These are phyloP conservation scores for Phalera bucephala DNA, from an alignment of 2,888 invertebrate genomes.

Conservation along the genomic window DNA sequence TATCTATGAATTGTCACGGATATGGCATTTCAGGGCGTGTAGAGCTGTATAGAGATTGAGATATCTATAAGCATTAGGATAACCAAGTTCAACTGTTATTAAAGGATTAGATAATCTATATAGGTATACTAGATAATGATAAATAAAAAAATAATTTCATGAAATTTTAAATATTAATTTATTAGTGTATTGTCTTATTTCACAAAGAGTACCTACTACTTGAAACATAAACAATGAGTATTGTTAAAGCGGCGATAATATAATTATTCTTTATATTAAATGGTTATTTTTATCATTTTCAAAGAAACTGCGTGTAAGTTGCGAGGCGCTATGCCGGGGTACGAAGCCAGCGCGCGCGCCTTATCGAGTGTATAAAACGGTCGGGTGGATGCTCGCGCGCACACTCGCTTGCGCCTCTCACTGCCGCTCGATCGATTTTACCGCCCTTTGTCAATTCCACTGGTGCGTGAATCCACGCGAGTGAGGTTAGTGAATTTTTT, in stretches of 20 bases:
- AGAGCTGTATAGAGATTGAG: too few species aligned
- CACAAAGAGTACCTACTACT: too few species aligned
- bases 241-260: background rate
- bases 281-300: background rate
- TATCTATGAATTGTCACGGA: too few species aligned
- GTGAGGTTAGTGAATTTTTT: constrained; percentile 64
- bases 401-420: constrained; percentile 64
- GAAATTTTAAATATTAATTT: too few species aligned
- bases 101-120: too few species aligned
- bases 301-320: constrained; percentile 7
- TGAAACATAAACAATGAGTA: background rate
- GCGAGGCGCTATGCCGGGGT: constrained; percentile 18
- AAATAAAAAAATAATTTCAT: too few species aligned
- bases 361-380: constrained; percentile 73
- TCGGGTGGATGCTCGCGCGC: constrained; percentile 67
- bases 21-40: too few species aligned
- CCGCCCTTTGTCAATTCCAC: constrained; percentile 60
- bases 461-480: constrained; percentile 67
- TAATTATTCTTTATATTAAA: background rate
- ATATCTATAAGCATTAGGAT: too few species aligned
- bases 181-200: too few species aligned
- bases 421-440: constrained; percentile 62
- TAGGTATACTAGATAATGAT: too few species aligned
- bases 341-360: constrained; percentile 42
- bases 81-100: too few species aligned